These are phyloP conservation scores for Drosophila lini DNA, from an alignment of 1,140 invertebrate genomes.

Conservation along the genomic window DNA sequence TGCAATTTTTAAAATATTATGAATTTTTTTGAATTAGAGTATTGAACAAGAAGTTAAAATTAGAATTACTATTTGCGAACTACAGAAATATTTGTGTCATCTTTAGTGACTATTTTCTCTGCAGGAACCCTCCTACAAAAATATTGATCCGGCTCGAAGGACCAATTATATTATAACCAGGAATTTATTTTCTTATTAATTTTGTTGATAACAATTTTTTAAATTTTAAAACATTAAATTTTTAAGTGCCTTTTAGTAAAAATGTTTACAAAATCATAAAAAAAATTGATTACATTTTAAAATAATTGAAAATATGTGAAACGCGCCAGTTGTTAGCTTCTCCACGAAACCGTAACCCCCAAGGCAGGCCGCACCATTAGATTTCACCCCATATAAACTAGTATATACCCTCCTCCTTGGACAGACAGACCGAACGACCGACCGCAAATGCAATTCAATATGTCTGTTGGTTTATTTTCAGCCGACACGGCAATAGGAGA, in stretches of 20 bases:
- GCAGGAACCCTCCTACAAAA: too few relatives aligned
- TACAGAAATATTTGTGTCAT: too few relatives aligned
- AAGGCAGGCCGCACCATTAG: neutral
- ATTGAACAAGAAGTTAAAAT: neutral
- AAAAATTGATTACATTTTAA: neutral
- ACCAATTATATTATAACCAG: neutral
- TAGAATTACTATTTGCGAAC: neutral
- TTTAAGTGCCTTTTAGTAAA: too few relatives aligned
- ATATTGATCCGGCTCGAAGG: neutral
- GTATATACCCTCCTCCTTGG: conserved; percentile 5
- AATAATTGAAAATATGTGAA: conserved; percentile 5
- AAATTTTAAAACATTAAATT: too few relatives aligned
- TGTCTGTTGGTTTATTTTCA: conserved; percentile 76
- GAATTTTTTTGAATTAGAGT: too few relatives aligned
- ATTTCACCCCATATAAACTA: neutral
- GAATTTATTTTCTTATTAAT: too few relatives aligned
- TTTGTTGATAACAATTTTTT: too few relatives aligned
- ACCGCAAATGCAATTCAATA: conserved; percentile 71
- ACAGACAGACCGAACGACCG: neutral
- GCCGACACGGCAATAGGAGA: conserved; percentile 59
- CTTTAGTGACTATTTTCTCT: too few relatives aligned
- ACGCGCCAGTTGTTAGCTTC: neutral
- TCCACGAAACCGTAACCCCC: conserved; percentile 6
- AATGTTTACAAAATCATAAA: too few relatives aligned
- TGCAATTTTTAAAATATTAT: neutral